A percentile compares a stretch with the other conserved stretches of the same genome.
These are phyloP conservation scores for Sebastes vulpes DNA, from an alignment of 2,797 vertebrate species.

Conservation along the genomic window DNA sequence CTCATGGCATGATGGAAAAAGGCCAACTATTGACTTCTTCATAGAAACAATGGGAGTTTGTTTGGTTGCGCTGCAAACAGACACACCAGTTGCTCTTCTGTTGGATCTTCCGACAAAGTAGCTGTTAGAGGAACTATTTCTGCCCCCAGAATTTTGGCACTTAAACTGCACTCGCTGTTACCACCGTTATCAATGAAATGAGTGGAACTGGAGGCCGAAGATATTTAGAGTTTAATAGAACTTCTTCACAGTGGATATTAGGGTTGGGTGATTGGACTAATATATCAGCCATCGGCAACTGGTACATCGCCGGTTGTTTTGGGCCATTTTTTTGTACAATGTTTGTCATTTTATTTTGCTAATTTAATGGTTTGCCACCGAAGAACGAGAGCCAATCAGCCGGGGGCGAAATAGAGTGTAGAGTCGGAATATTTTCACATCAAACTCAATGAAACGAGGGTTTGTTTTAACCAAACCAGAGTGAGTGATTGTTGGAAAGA, in stretches of 20 bases:
- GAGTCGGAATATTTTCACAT: not conserved
- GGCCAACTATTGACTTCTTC: not conserved
- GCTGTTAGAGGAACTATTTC: not conserved
- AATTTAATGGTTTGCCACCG: not conserved
- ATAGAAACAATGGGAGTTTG: not conserved
- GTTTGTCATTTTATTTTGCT: not conserved
- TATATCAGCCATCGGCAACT: too few relatives aligned
- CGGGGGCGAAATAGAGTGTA: not conserved
- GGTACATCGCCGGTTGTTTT: not conserved
- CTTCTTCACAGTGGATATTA: not conserved
- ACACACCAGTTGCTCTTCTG: not conserved
- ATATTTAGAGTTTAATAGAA: not conserved
- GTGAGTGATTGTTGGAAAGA: not conserved
- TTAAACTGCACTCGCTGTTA: not conserved
- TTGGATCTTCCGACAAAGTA: not conserved
- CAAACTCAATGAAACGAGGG: not conserved
- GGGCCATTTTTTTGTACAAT: not conserved
- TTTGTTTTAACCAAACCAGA: not conserved
- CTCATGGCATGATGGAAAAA: not conserved
- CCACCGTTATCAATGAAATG: not conserved
- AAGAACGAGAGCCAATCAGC: not conserved
- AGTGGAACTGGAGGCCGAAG: not conserved
- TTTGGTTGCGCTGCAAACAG: not conserved
- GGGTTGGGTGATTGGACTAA: too few relatives aligned
- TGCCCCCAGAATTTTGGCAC: not conserved